Percentiles rank a stretch among this genome's conserved stretches.
These are phyloP conservation scores for Chloroceryle inda DNA, from an alignment of 2,797 vertebrate genomes.

Conservation along the genomic window DNA sequence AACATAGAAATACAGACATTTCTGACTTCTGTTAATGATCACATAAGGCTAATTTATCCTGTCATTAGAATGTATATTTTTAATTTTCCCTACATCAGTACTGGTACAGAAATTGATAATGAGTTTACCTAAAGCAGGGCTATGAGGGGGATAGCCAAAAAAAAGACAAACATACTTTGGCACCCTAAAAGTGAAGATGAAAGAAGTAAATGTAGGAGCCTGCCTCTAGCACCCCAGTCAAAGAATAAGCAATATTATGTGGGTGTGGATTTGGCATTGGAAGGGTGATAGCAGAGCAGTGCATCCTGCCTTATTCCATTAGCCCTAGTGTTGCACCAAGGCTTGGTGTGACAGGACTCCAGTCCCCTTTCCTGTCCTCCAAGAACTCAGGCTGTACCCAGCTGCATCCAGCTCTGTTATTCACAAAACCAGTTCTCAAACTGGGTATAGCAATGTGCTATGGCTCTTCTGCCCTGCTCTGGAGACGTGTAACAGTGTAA, in stretches of 20 bases:
- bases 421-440: neutral
- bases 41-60: neutral
- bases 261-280: neutral
- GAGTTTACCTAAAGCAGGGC: neutral
- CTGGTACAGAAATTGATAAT: neutral
- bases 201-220: neutral
- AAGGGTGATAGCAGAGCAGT: neutral
- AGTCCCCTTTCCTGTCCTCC: neutral
- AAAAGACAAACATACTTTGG: neutral
- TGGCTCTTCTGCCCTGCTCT: neutral
- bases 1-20: neutral
- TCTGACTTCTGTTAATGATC: neutral
- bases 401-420: neutral
- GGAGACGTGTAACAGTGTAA: neutral
- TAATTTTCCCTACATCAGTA: neutral
- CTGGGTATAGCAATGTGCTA: accelerated
- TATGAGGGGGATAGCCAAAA: neutral
- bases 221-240: accelerated
- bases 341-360: neutral
- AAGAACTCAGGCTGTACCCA: neutral
- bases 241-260: neutral
- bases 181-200: neutral
- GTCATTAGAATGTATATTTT: neutral
- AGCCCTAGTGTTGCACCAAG: neutral
- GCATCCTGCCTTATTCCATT: neutral